Evolutionary conservation across 2,113 vertebrate genomes (phyloP), one percentile per base, ranked within the genome.

Genomic region (Antechinus flavipes): DNA sequence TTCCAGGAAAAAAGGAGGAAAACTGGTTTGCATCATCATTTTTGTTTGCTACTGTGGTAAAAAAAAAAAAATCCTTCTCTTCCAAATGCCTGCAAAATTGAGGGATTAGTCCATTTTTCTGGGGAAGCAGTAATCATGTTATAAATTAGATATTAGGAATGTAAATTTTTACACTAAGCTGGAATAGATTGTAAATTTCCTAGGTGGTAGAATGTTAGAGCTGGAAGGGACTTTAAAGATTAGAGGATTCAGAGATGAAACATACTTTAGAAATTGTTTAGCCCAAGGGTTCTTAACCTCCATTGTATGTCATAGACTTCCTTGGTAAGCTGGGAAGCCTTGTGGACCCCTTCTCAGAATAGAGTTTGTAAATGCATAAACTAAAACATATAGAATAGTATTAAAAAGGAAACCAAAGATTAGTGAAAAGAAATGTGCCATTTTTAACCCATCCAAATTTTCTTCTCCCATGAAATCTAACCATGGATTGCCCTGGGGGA

Each of bases 71-170:
- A 42, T 54, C 9, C 46, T 56, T 26, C 54, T 27, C 61, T 55
- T 46, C 5, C 30, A 91, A 50, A 94, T 96, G 96, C 93, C 96
- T 94, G 92, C 97, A 94, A 93, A 95, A 94, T 89, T 96, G 93
- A 95, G 92, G 53, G 94, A 84, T 84, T 93, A 97, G 93, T 47
- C 95, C 93, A 94, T 95, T 53, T 93, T 58, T 97, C 91, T 76
- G 61, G 94, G 27, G 92, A 90, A 95, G 56, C 91, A 96, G 94
- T 94, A 95, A 95, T 95, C 95, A 93, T 93, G 90, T 97, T 97
- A 94, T 94, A 98, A 97, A 97, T 89, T 94, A 30, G 93, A 94
- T 68, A 94, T 96, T 94, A 96, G 95, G 96, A 98, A 96, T 98
- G 95, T 95, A 97, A 97, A 97, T 96, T 84, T 84, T 84, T 84